phyloP scores from a whole-genome alignment of 2,888 invertebrate genomes.

The Pristionchus fissidentatus region DNA sequence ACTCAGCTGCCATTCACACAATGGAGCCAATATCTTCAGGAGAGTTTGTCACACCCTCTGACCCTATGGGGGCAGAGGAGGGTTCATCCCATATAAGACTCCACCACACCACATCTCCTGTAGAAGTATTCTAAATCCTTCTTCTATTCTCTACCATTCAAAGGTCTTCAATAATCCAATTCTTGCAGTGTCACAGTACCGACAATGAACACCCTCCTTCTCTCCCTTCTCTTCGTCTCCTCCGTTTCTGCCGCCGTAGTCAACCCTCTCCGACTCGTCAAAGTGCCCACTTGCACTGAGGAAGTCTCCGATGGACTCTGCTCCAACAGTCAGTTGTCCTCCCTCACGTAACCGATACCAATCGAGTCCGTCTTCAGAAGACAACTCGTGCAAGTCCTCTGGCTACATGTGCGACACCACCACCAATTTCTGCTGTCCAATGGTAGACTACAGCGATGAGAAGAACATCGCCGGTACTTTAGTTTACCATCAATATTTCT shows the following conservation, averaged over 20 bases:
- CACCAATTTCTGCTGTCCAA: conserved; percentile 20
- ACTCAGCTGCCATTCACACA: background rate
- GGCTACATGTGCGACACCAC: conserved; percentile 36
- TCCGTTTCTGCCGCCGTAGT: background rate
- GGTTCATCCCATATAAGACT: conserved; percentile 7
- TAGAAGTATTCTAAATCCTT: background rate
- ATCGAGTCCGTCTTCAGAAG: no score
- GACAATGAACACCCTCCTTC: background rate
- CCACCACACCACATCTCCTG: background rate
- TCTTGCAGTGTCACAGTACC: background rate
- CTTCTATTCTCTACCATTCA: background rate
- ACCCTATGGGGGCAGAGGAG: background rate
- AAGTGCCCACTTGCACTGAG: conserved; percentile 16
- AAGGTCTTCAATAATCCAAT: background rate
- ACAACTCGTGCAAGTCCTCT: background rate
- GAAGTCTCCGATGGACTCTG: background rate
- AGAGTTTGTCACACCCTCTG: background rate
- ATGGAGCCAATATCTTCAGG: background rate
- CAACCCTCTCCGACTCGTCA: background rate
- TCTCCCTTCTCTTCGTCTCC: background rate
- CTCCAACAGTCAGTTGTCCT: background rate
- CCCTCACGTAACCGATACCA: no score
- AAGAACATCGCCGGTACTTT: background rate
- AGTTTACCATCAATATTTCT: no score
- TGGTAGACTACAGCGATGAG: conserved; percentile 17